Conservation (phyloP, 2,113 vertebrate species). For the Pachyramphus minor region DNA sequence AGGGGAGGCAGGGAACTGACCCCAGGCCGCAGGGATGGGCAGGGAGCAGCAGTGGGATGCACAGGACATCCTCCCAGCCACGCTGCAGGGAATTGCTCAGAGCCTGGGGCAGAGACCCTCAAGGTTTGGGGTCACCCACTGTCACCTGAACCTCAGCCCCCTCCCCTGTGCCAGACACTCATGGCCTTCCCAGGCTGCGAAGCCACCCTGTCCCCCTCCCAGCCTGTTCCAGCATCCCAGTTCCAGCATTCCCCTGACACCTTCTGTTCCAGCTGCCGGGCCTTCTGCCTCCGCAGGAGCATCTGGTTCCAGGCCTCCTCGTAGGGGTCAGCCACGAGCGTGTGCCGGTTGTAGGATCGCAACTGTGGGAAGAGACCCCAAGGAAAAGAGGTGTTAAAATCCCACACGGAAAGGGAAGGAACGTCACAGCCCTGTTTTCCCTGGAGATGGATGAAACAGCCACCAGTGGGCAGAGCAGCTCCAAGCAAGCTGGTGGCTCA, state of each 20-base stretch:
- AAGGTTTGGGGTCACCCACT: background rate
- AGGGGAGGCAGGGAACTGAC: background rate
- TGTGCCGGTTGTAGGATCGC: constrained; percentile 95
- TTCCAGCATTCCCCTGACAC: constrained; percentile 30
- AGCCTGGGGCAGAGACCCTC: background rate
- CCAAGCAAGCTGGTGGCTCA: background rate
- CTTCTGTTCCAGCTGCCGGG: constrained; percentile 86
- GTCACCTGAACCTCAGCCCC: background rate
- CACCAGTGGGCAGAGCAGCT: background rate
- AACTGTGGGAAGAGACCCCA: constrained; percentile 77
- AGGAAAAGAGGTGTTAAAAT: background rate
- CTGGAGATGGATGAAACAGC: background rate
- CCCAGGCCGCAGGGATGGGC: background rate
- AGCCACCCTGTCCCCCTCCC: background rate
- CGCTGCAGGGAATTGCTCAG: background rate
- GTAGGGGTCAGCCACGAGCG: constrained; percentile 87
- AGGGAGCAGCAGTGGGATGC: background rate
- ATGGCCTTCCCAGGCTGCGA: background rate
- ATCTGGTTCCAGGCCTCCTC: constrained; percentile 90
- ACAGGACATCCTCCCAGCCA: background rate
- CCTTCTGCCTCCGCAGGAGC: constrained; percentile 85
- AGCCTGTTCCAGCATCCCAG: accelerated
- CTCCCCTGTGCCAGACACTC: background rate
- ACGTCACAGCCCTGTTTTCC: accelerated
- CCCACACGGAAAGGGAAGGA: background rate